Base-by-base conservation (phyloP, 1,140 invertebrate genomes). In the Brachystomella parvula region DNA sequence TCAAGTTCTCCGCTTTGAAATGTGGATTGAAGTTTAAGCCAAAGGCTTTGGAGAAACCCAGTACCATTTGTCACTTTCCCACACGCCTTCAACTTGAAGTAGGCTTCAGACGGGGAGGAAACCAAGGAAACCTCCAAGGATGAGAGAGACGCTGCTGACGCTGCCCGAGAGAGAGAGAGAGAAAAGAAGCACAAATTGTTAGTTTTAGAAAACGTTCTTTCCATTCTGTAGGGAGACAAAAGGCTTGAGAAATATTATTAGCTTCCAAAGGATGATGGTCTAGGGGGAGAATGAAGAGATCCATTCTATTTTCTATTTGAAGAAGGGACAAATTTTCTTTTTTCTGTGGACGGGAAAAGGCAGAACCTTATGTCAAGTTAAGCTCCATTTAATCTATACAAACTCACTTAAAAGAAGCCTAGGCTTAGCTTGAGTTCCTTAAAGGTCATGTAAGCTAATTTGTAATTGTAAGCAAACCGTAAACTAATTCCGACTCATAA, bases 381-480 rank as follows among this genome's bases (percentile, higher is more conserved):
- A 53, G 49, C 57, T 59, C 15, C 26, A 28, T 21, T 31, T 59
- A 29, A 59, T 21, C 57, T 59, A 59, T 15, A 59, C 57, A 30
- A 59, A 59, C 57, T 59, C 26, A 32, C 57, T 59, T 59, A 30
- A 17, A 28, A 12, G 30, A 28, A 30, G 24, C 15, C 15, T 56
- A 21, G 9, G 49, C 24, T 31, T 59, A 3, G 24, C 30, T 32
- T 59, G 9, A 12, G 3, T 29, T 29, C 57, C 12, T 29, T 29
- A 59, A 53, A 53, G 49, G 49, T 53, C 49, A 53, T 53, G 49
- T 24, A 53, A 53, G 3, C 57, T 59, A 59, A 59, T 59, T 59
- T 59, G 57, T 59, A 59, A 59, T 59, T 59, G 57, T 59, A 59
- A 59, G 57, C 57, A 59, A 59, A 59, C 57, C 49, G 24, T 53